Evolutionary conservation across 2,797 vertebrate genomes (phyloP).

Genomic region (Pangasius macronema): DNA sequence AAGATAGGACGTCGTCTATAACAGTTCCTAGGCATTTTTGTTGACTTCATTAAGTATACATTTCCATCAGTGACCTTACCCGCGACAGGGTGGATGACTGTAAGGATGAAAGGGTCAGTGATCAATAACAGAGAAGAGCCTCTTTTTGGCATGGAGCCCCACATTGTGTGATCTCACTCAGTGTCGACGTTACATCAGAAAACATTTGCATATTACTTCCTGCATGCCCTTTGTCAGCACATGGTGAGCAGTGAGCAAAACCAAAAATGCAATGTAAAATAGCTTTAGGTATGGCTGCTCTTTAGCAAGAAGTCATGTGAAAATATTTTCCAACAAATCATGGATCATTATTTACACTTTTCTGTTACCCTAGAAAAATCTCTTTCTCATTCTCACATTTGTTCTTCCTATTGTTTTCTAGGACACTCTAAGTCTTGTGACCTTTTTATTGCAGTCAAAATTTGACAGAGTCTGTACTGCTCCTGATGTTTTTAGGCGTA

Average conservation of each 20-base stretch:
- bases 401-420: background rate
- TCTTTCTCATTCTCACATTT: background rate
- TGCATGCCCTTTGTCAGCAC: background rate
- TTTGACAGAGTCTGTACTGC: background rate
- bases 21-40: background rate
- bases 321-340: background rate
- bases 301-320: background rate
- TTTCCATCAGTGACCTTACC: background rate
- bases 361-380: background rate
- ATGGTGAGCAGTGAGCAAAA: background rate
- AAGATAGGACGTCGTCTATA: background rate
- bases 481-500: background rate
- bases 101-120: background rate
- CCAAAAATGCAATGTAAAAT: background rate
- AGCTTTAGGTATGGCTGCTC: background rate
- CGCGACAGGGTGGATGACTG: background rate
- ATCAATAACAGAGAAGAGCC: background rate
- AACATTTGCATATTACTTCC: background rate
- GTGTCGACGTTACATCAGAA: background rate
- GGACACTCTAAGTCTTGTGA: background rate
- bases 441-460: background rate
- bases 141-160: background rate
- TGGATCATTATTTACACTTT: background rate
- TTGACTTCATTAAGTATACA: background rate
- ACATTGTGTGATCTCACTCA: background rate